A percentile compares a stretch with the other conserved stretches of the same genome.
Evolutionary conservation across 2,888 invertebrate species (phyloP).

Genomic region (Drosophila kuntzei): DNA sequence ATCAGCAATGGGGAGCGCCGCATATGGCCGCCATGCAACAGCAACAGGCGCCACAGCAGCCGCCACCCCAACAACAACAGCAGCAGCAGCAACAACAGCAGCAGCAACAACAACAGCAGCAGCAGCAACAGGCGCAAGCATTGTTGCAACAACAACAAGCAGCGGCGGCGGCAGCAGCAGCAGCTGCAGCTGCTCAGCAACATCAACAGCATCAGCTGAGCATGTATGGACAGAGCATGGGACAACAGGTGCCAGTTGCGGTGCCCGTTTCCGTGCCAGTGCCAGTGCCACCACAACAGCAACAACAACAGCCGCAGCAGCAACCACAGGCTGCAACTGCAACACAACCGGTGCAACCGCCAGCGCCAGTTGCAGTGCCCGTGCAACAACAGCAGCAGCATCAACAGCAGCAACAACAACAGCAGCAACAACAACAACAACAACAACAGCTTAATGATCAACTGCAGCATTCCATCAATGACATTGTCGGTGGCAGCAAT

Average conservation of each 20-base stretch:
- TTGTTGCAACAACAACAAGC: conserved; percentile 75
- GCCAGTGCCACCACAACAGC: conserved; percentile 62
- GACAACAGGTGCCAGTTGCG: conserved; percentile 70
- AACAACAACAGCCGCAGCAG: conserved; percentile 59
- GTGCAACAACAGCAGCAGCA: conserved; percentile 69
- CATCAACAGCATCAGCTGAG: conserved; percentile 81
- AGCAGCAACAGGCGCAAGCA: conserved; percentile 71
- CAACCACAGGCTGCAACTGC: conserved; percentile 42
- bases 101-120: conserved; percentile 50
- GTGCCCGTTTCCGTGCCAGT: conserved; percentile 63
- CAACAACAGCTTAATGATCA: conserved; percentile 85
- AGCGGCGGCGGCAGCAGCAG: conserved; percentile 55
- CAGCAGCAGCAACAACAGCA: conserved; percentile 72
- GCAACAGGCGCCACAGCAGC: conserved; percentile 51
- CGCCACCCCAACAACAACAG: conserved; percentile 46
- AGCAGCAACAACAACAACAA: conserved; percentile 51
- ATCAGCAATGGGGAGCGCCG: conserved; percentile 86
- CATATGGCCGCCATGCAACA: conserved; percentile 85
- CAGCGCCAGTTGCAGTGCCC: conserved; percentile 31
- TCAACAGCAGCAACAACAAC: conserved; percentile 40
- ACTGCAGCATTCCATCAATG: conserved; percentile 85
- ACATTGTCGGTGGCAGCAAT: conserved; percentile 85
- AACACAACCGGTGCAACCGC: conserved; percentile 57
- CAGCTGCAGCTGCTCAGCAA: conserved; percentile 67
- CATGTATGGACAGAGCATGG: conserved; percentile 72